Conservation (phyloP, 2,113 vertebrate genomes). For the Scalopus aquaticus region DNA sequence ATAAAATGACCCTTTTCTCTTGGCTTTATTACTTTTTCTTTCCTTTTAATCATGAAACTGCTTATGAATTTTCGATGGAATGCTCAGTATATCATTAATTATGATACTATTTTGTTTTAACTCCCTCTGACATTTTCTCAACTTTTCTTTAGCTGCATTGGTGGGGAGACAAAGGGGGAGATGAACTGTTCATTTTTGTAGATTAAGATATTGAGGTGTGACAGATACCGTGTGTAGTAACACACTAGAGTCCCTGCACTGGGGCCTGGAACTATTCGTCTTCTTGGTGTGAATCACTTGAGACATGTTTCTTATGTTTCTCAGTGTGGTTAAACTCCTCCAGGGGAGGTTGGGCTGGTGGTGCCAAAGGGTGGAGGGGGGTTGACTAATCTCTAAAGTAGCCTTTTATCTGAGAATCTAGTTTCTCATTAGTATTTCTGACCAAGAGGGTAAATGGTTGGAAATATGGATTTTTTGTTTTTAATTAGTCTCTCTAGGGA, state of each 20-base stretch:
- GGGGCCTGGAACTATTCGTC: background rate
- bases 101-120: background rate
- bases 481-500: conserved; percentile 74
- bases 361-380: conserved; percentile 51
- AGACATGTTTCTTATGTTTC: conserved; percentile 15
- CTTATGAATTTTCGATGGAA: conserved; percentile 4
- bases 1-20: conserved; percentile 19
- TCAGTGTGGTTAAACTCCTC: background rate
- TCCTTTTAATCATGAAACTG: conserved; percentile 2
- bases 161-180: background rate
- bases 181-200: background rate
- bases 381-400: conserved; percentile 64
- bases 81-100: background rate
- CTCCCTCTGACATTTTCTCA: background rate
- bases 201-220: conserved; percentile 18
- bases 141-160: conserved; percentile 25
- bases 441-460: conserved; percentile 42
- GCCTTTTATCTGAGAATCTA: conserved; percentile 66
- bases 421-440: conserved; percentile 68
- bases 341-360: background rate
- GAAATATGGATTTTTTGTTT: conserved; percentile 66
- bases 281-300: conserved; percentile 41
- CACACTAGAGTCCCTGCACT: background rate
- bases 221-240: background rate
- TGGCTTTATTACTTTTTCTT: background rate